Base-by-base conservation (phyloP, 2,888 invertebrate species). In the Rhagium mordax region DNA sequence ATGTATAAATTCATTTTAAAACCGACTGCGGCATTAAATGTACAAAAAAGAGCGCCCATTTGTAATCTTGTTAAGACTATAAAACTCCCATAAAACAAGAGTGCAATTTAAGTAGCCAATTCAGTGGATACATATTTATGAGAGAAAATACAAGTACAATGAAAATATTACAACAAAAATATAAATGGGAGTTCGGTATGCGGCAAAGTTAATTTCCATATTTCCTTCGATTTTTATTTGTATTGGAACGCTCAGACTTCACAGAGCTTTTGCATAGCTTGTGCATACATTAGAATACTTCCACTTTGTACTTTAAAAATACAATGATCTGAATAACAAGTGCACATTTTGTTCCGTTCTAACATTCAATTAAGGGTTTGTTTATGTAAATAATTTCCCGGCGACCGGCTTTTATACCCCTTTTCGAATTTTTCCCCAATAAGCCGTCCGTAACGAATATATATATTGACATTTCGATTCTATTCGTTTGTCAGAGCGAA, bases 331-430 rank as follows among this genome's bases (percentile, higher is more conserved):
- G 84, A 84, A 84, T 84, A 84, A 83, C 83, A 84, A 84, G 83
- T 83, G 83, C 81, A 80, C 81, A 82, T 82, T 83, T 85, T 82
- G 81, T 82, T 83, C 81, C 79, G 77, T 78, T 81, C 77, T 77
- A 77, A 79, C 75, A 81, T 84, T 84, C 84, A 84, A 85, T 85
- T 84, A 84, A 81, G 83, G 81, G 79, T 81, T 82, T 83, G 82
- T 83, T 84, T 83, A 83, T 84, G 82, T 81, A 82, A 84, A 82
- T 82, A 79, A 77, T 75, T 79, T 77, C 62, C 55, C 64, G 27
- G 13, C 27, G 20, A 21, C 51, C 61, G n/a, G 20, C 21, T 55
- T 21, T 55, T 10, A 53, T 53, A 13, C 24, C 4, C 53, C 4
- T 41, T 41, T 41, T n/a, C 13, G n/a, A 51, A 20, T 51, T 18